Evolutionary conservation across 2,113 vertebrate genomes (phyloP).

Genomic region (Blennius ocellaris): DNA sequence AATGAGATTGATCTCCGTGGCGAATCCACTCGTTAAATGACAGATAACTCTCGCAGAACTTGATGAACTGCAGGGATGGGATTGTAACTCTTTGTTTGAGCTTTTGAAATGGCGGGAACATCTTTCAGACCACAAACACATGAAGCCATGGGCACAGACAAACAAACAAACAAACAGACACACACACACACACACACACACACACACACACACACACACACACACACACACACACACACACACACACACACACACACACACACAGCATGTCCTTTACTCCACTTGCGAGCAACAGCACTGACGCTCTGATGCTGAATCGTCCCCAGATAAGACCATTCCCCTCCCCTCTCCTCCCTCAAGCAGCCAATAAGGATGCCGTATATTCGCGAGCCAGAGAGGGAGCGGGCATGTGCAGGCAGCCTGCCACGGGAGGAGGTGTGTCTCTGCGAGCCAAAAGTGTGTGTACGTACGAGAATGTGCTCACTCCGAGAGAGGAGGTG

Average conservation of each 20-base stretch:
- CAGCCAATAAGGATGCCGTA: constrained; percentile 91
- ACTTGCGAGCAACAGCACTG: constrained; percentile 35
- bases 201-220: not conserved
- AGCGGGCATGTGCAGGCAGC: constrained; percentile 94
- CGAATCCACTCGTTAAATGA: constrained; percentile 69
- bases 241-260: not conserved
- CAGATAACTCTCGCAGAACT: constrained; percentile 49
- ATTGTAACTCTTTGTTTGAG: not conserved
- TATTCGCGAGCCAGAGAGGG: constrained; percentile 94
- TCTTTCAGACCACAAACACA: not conserved
- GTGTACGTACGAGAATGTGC: constrained; percentile 50
- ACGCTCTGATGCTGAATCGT: constrained; percentile 74
- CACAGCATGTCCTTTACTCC: constrained; percentile 59
- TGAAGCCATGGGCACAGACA: not conserved
- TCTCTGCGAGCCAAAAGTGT: constrained; percentile 77
- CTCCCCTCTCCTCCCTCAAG: constrained; percentile 86
- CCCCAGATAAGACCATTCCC: constrained; percentile 64
- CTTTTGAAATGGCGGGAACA: constrained; percentile 4
- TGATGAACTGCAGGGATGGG: constrained; percentile 38
- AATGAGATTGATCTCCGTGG: constrained; percentile 70
- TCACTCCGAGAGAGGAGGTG: constrained; percentile 71
- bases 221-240: not conserved
- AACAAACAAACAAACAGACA: not conserved
- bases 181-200: constrained; percentile 40
- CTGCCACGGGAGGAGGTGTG: constrained; percentile 88